These are phyloP conservation scores for Manacus vitellinus DNA, from an alignment of 2,113 vertebrate genomes.

Conservation along the genomic window DNA sequence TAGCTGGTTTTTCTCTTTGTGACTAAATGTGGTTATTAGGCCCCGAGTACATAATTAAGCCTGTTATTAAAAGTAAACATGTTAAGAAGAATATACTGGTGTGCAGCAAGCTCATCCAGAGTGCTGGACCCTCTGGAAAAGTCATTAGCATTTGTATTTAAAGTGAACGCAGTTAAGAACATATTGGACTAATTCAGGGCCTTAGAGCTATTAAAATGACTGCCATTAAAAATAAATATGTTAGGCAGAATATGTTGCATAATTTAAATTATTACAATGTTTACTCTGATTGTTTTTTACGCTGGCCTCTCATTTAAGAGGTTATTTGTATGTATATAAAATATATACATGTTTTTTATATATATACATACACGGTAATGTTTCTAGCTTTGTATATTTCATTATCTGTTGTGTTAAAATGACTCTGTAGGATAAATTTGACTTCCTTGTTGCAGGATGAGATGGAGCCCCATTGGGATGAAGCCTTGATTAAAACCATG, in stretches of 20 bases:
- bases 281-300: slow-evolving; percentile 2
- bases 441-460: slow-evolving; percentile 35
- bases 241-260: slow-evolving; percentile 39
- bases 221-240: slow-evolving; percentile 60
- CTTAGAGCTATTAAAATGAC: slow-evolving; percentile 62
- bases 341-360: background rate
- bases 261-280: slow-evolving; percentile 45
- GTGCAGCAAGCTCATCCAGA: slow-evolving; percentile 2
- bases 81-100: background rate
- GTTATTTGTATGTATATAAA: background rate
- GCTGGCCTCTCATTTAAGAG: background rate
- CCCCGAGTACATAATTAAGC: slow-evolving; percentile 54
- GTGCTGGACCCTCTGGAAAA: slow-evolving; percentile 50
- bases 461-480: background rate
- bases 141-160: slow-evolving; percentile 58
- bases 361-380: background rate
- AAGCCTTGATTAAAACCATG: background rate
- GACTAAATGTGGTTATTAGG: slow-evolving; percentile 52
- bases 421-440: background rate
- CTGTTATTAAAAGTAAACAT: slow-evolving; percentile 58
- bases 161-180: slow-evolving; percentile 39
- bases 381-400: background rate
- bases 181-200: slow-evolving; percentile 64
- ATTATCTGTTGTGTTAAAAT: slow-evolving; percentile 16
- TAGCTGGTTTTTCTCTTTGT: slow-evolving; percentile 61